These are phyloP conservation scores for Drosophila nebulosa DNA, from an alignment of 1,140 invertebrate species.

Conservation along the genomic window DNA sequence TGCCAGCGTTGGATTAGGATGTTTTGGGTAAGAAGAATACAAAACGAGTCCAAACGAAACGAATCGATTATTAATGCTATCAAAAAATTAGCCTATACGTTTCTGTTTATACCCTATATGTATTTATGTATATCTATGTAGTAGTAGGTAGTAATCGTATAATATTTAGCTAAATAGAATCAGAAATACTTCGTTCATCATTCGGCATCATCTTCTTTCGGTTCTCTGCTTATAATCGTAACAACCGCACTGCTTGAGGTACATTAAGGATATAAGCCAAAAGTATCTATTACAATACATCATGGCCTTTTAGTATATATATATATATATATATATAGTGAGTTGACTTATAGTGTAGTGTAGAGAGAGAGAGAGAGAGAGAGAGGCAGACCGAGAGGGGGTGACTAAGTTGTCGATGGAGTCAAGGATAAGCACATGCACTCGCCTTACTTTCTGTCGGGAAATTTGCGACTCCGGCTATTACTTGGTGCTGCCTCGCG, in stretches of 20 bases:
- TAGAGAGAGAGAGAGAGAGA: slow-evolving; percentile 9
- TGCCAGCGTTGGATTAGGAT: slow-evolving; percentile 1
- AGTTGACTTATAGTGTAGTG: slow-evolving; percentile 24
- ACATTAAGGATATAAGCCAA: slow-evolving; percentile 72
- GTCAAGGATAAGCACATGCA: not conserved
- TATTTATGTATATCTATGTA: slow-evolving; percentile 12
- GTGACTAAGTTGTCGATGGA: slow-evolving; percentile 8
- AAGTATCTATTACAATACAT: slow-evolving; percentile 8
- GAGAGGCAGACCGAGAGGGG: too few species aligned
- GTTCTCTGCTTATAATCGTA: slow-evolving; percentile 37
- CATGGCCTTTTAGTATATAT: slow-evolving; percentile 36
- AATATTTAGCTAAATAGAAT: slow-evolving; percentile 50
- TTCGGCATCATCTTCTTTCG: slow-evolving; percentile 19
- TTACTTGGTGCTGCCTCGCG: slow-evolving; percentile 61
- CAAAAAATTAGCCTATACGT: slow-evolving; percentile 46
- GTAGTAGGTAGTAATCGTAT: not conserved
- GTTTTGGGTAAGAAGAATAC: not conserved
- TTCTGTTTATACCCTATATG: slow-evolving; percentile 14
- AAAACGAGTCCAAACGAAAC: not conserved
- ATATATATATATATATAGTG: too few species aligned
- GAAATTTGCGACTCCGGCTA: slow-evolving; percentile 65
- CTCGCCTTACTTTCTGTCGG: slow-evolving; percentile 66
- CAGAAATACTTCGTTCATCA: slow-evolving; percentile 17
- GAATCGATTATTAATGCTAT: slow-evolving; percentile 27
- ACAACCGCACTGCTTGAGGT: slow-evolving; percentile 76